Conservation (phyloP, 2,113 vertebrate genomes). For the Empidonax alnorum region DNA sequence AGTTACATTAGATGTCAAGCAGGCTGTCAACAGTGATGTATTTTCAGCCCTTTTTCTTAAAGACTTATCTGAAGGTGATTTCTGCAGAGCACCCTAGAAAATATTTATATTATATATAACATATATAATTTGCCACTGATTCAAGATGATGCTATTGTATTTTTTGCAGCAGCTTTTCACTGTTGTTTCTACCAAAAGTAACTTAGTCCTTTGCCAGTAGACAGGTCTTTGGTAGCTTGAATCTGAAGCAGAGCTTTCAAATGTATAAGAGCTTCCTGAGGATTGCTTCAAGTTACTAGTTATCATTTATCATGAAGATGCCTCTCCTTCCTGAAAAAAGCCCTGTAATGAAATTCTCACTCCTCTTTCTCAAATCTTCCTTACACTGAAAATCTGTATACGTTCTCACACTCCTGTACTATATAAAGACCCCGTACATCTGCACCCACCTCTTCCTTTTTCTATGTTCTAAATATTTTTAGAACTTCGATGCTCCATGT, state of each 20-base stretch:
- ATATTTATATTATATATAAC: background rate
- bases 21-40: background rate
- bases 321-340: conserved; percentile 58
- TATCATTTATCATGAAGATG: conserved; percentile 20
- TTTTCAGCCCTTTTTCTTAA: background rate
- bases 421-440: conserved; percentile 71
- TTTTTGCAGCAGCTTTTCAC: background rate
- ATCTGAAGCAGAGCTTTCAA: conserved; percentile 1
- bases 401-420: conserved; percentile 63
- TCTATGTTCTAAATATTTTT: conserved; percentile 53
- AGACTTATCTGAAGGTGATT: background rate
- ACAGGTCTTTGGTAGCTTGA: background rate
- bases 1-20: background rate
- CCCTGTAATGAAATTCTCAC: conserved; percentile 70
- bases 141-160: background rate
- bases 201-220: background rate
- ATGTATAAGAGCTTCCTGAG: conserved; percentile 11
- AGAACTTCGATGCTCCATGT: conserved; percentile 5
- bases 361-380: conserved; percentile 65
- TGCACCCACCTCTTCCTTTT: conserved; percentile 61
- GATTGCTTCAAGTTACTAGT: conserved; percentile 38
- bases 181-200: background rate
- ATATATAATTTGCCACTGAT: background rate
- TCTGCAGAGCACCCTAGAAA: background rate
- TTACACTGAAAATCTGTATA: conserved; percentile 61